Evolutionary conservation across 2,113 vertebrate genomes (phyloP).

Genomic region (Marcusenius ussheri): DNA sequence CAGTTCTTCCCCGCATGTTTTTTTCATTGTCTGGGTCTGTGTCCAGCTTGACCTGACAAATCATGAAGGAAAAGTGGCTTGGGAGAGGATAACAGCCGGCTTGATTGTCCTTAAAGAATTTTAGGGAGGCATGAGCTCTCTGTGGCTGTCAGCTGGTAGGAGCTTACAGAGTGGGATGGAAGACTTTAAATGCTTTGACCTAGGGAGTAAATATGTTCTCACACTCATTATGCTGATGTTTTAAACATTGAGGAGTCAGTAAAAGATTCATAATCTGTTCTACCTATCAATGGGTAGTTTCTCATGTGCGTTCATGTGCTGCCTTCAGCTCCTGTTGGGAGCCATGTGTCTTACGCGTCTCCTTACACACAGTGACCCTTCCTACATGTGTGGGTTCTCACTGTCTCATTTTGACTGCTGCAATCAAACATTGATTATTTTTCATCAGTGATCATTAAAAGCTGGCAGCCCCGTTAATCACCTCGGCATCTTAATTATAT

Average conservation of each 20-base stretch:
- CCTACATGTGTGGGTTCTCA: background rate
- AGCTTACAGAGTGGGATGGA: background rate
- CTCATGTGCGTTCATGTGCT: background rate
- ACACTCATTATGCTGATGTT: slow-evolving; percentile 27
- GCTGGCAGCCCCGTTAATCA: slow-evolving; percentile 1
- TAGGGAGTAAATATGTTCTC: slow-evolving; percentile 18
- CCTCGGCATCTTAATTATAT: background rate
- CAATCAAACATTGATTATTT: slow-evolving; percentile 13
- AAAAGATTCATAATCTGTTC: background rate
- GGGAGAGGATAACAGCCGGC: background rate
- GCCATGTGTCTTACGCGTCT: background rate
- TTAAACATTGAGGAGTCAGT: background rate
- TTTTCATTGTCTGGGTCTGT: background rate
- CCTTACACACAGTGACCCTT: background rate
- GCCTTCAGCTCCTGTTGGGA: background rate
- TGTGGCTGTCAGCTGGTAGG: background rate
- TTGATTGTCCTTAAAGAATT: background rate
- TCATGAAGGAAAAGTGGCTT: background rate
- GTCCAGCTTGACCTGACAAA: background rate
- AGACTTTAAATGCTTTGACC: background rate
- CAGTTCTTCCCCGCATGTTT: background rate
- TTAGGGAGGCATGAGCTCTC: background rate
- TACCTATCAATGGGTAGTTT: background rate
- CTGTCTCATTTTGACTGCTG: background rate
- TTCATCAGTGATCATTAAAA: slow-evolving; percentile 5